These are phyloP conservation scores for Urocitellus parryii DNA, from an alignment of 2,113 vertebrate species.

Conservation along the genomic window DNA sequence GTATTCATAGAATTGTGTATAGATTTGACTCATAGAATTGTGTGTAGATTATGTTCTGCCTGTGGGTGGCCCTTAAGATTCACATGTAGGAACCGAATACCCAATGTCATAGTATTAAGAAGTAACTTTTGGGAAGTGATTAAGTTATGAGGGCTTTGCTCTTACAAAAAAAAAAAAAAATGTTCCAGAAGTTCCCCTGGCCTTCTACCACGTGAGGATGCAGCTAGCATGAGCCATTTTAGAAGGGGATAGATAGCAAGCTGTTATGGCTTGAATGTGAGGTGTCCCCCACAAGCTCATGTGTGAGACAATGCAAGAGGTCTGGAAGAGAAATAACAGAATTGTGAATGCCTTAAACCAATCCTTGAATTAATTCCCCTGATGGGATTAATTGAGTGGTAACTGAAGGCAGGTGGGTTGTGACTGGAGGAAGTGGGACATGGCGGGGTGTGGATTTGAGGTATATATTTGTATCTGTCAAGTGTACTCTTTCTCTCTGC, in stretches of 20 bases:
- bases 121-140: not conserved
- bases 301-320: no score
- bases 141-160: not conserved
- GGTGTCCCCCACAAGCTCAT: no score
- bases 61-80: not conserved
- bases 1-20: not conserved
- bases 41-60: not conserved
- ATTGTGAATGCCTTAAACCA: no score
- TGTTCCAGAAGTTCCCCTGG: not conserved
- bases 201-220: not conserved
- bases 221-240: not conserved
- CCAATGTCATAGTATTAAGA: not conserved
- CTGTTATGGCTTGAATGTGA: no score
- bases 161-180: not conserved
- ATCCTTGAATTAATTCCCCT: no score
- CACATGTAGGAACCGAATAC: not conserved
- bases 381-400: no score
- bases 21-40: not conserved
- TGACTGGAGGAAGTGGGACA: no score
- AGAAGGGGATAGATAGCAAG: not conserved
- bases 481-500: no score
- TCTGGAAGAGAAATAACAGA: no score
- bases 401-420: no score
- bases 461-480: no score
- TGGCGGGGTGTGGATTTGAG: no score